Evolutionary conservation across 2,888 invertebrate genomes (phyloP).

Genomic region (Patella caerulea): DNA sequence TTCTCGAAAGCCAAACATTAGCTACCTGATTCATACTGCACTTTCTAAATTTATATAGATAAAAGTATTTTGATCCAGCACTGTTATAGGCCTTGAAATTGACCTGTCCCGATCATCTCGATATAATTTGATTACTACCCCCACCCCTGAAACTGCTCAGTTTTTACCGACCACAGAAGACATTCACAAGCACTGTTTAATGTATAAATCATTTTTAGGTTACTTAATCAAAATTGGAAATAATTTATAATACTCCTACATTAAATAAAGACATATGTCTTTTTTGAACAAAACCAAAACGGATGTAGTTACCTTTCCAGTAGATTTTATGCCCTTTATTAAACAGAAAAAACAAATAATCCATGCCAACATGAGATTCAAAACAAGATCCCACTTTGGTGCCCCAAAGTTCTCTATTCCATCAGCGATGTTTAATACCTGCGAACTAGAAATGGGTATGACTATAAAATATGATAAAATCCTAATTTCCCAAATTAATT

Average conservation of each 20-base stretch:
- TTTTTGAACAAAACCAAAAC: background rate
- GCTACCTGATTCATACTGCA: too few relatives aligned
- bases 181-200: too few relatives aligned
- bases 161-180: too few relatives aligned
- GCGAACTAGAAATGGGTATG: slow-evolving; percentile 41
- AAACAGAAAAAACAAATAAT: slow-evolving; percentile 68
- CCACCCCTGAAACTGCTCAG: too few relatives aligned
- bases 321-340: slow-evolving; percentile 68
- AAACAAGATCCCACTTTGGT: slow-evolving; percentile 64
- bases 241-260: background rate
- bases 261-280: background rate
- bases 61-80: too few relatives aligned
- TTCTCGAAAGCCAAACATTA: too few relatives aligned
- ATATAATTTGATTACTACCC: too few relatives aligned
- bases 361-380: slow-evolving; percentile 67
- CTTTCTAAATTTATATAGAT: too few relatives aligned
- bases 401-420: slow-evolving; percentile 61
- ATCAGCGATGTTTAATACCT: slow-evolving; percentile 54
- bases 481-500: background rate
- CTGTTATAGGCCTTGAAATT: too few relatives aligned
- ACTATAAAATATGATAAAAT: background rate
- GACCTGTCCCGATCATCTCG: too few relatives aligned
- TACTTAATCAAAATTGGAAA: too few relatives aligned
- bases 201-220: too few relatives aligned
- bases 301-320: slow-evolving; percentile 60